A percentile compares a stretch with the other conserved stretches of the same genome.
phyloP scores from a whole-genome alignment of 2,797 vertebrate genomes.

The Melanogrammus aeglefinus region DNA sequence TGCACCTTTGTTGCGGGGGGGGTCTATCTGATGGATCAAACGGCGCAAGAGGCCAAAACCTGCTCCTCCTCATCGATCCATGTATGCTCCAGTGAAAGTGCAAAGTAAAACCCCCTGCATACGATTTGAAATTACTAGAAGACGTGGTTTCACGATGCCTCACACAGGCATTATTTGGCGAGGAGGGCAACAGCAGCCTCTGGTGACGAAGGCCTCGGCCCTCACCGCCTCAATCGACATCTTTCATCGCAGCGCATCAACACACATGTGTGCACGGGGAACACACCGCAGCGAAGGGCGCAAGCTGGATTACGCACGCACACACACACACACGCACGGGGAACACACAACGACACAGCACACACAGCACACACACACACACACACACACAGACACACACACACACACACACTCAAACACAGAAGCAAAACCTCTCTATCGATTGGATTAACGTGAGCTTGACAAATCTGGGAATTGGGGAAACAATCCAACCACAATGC shows the following conservation, averaged over 20 bases:
- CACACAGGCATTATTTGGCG: neutral
- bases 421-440: constrained; percentile 36
- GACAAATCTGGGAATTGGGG: constrained; percentile 41
- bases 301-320: neutral
- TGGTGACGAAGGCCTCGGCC: neutral
- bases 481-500: constrained; percentile 56
- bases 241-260: neutral
- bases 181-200: constrained; percentile 8
- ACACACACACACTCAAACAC: neutral
- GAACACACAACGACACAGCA: neutral
- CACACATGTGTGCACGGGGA: neutral
- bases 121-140: neutral
- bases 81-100: constrained; percentile 3
- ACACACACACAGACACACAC: neutral
- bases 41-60: neutral
- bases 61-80: neutral
- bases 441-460: constrained; percentile 40
- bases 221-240: neutral
- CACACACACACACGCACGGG: neutral
- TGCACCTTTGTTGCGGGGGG: constrained; percentile 1
- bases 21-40: neutral
- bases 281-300: too few species aligned
- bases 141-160: neutral
- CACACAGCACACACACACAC: neutral
- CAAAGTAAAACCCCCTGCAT: neutral